Percentiles rank a stretch among this genome's conserved stretches.
Conservation (phyloP, 2,113 vertebrate genomes). For the Colossoma macropomum region DNA sequence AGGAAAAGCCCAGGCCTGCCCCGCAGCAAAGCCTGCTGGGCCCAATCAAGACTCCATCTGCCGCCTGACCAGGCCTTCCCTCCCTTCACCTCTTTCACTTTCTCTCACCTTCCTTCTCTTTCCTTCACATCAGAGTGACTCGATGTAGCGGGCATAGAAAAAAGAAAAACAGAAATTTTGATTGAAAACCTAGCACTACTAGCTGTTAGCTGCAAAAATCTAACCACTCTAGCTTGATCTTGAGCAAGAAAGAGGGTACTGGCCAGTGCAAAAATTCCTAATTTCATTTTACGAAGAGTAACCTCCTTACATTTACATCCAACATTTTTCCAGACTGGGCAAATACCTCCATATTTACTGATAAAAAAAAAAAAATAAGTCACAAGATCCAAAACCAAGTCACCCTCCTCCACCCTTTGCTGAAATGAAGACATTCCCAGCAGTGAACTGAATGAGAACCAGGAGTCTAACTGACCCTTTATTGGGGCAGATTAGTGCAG, state of each 20-base stretch:
- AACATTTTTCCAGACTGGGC: background rate
- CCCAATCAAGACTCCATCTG: constrained; percentile 69
- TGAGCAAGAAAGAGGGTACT: no score
- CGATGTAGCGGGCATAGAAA: background rate
- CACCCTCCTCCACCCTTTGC: constrained; percentile 24
- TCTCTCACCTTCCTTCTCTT: constrained; percentile 4
- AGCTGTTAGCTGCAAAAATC: background rate
- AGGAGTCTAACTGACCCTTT: constrained; percentile 74
- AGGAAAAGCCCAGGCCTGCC: constrained; percentile 64
- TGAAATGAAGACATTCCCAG: constrained; percentile 58
- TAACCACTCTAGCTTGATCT: no score
- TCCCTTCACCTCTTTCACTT: constrained; percentile 47
- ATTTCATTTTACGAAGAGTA: no score
- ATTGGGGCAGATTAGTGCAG: constrained; percentile 76
- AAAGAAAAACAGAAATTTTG: background rate
- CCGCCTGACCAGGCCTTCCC: constrained; percentile 56
- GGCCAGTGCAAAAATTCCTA: no score
- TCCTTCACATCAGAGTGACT: background rate
- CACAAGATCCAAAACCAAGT: background rate
- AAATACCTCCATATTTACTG: background rate
- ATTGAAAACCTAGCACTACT: background rate
- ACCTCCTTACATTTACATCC: background rate
- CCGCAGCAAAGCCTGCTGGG: constrained; percentile 63
- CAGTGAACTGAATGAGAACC: constrained; percentile 60
- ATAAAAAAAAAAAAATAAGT: background rate